Conservation (phyloP, 2,888 invertebrate genomes). For the Linnaemya tessellans region DNA sequence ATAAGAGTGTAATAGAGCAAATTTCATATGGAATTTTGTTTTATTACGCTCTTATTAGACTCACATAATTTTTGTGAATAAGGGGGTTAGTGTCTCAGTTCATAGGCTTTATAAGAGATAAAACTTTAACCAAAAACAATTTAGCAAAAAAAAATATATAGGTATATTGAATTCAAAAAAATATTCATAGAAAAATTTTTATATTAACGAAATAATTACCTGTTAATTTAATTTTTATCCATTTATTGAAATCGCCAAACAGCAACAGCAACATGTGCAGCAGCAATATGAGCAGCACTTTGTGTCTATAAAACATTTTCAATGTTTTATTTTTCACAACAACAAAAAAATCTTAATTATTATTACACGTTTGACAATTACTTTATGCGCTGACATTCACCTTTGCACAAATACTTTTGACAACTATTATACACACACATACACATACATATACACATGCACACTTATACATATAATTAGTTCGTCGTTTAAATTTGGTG, state of each 20-base stretch:
- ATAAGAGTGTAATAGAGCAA: no score
- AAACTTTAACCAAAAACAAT: no score
- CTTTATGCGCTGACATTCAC: neutral
- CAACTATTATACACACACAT: neutral
- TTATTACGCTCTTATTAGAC: no score
- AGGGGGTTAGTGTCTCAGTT: no score
- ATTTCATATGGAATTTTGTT: no score
- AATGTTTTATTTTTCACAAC: conserved; percentile 23
- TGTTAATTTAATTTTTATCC: conserved; percentile 59
- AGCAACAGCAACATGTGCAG: conserved; percentile 65
- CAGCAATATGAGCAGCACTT: conserved; percentile 59
- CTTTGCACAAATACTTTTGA: neutral
- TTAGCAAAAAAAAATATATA: no score
- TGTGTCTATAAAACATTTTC: conserved; percentile 64
- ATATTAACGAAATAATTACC: conserved; percentile 42
- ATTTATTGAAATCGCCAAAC: conserved; percentile 59
- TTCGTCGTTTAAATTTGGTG: conserved; percentile 49
- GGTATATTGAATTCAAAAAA: no score
- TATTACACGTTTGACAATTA: conserved; percentile 21
- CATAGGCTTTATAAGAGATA: no score
- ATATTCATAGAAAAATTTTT: neutral
- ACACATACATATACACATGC: no score
- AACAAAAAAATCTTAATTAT: conserved; percentile 13
- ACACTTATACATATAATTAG: neutral
- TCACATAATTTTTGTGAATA: no score